Evolutionary conservation across 1,140 invertebrate genomes (phyloP), one percentile per base, ranked within the genome.

Genomic region (Ephestia elutella): DNA sequence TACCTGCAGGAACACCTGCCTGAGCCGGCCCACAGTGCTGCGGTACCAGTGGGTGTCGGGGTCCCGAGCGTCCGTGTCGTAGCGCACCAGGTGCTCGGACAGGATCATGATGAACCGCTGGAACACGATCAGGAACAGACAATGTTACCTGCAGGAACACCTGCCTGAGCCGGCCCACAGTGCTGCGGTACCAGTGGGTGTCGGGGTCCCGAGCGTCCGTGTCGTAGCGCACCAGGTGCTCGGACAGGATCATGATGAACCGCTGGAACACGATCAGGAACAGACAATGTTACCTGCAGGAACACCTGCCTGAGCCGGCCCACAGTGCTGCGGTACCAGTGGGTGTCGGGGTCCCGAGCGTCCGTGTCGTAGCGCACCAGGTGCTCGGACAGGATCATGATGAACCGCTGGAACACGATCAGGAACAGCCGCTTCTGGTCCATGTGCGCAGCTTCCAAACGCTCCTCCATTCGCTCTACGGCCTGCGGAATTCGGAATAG

Each of bases 321-420:
- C 71, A 98, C 93, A 0, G 98, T 98, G 95, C 96, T 98, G 73
- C 94, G 94, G 90, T 98, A 99, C 97, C 98, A 99, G 80, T 95
- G 93, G n/a, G 96, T 98, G 79, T 96, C 95, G 75, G 95, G 97
- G 84, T 98, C 96, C 64, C 94, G 92, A 15, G 95, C 95, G 88
- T 99, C 96, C 3, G 96, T 96, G 82, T 99, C 97, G 84, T 96
- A 97, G 35, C 94, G 91, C 28, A 97, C 95, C 66, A 99, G 91
- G 90, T 99, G 97, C 87, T 99, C 98, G 0, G 97, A 98, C 51
- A 99, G 90, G 68, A 98, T 97, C 95, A 99, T 99, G 63, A 99
- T 99, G 87, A 99, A 99, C 65, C 98, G 91, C 93, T 99, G 97
- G 86, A 99, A 99, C 72, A 99, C 96, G 79, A 99, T 98, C 9